Evolutionary conservation across 2,888 invertebrate genomes (phyloP).

Genomic region (Aproaerema taeniolella): DNA sequence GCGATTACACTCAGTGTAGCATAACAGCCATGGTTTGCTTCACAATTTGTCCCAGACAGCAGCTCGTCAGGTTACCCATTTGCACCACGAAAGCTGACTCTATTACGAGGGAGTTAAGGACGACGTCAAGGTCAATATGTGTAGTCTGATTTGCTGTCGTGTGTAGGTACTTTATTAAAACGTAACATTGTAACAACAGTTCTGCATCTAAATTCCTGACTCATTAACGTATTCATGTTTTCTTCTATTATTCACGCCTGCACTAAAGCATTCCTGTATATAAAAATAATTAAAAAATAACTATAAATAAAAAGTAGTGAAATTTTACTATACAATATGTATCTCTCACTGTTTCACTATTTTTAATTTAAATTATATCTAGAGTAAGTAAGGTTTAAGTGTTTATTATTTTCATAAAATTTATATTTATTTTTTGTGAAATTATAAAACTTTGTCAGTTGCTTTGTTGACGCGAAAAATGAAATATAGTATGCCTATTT

Average conservation of each 20-base stretch:
- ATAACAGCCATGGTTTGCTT: no score
- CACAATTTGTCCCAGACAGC: no score
- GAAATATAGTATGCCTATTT: no score
- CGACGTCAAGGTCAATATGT: no score
- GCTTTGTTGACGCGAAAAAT: no score
- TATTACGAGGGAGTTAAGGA: no score
- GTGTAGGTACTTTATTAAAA: no score
- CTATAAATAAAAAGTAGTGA: constrained; percentile 42
- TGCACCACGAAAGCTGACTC: no score
- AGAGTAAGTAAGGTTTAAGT: background rate
- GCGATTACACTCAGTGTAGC: no score
- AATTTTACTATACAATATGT: constrained; percentile 58
- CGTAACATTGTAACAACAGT: no score
- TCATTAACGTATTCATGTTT: constrained; percentile 23
- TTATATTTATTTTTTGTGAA: background rate
- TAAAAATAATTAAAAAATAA: constrained; percentile 37
- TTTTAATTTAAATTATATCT: constrained; percentile 40
- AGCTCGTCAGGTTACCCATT: no score
- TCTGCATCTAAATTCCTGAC: constrained; percentile 16
- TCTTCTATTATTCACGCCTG: constrained; percentile 32
- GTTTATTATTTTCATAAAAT: background rate
- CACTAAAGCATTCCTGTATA: constrained; percentile 55
- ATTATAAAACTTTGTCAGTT: background rate
- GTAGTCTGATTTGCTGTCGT: no score
- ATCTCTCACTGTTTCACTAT: constrained; percentile 63